phyloP scores from a whole-genome alignment of 1,140 invertebrate species.

The Catajapyx aquilonaris region DNA sequence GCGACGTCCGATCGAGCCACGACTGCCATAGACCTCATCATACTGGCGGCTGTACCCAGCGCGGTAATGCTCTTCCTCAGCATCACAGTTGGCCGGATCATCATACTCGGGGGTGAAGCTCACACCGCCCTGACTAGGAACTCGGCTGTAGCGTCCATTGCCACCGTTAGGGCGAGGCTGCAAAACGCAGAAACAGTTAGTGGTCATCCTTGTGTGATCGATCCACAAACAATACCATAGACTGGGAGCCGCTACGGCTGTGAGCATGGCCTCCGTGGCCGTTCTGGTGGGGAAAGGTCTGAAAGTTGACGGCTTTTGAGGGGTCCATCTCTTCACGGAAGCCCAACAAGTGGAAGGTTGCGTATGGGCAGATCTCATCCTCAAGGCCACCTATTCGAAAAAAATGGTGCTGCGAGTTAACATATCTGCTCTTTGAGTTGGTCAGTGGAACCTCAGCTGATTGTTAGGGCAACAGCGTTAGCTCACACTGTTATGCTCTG shows the following conservation, averaged over 20 bases:
- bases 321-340: slow-evolving; percentile 90
- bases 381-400: slow-evolving; percentile 59
- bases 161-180: slow-evolving; percentile 38
- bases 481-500: too few relatives aligned
- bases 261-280: slow-evolving; percentile 40
- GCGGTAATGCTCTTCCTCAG: slow-evolving; percentile 72
- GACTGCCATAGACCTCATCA: slow-evolving; percentile 65
- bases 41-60: slow-evolving; percentile 59
- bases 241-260: slow-evolving; percentile 63
- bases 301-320: slow-evolving; percentile 62
- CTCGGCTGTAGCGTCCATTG: slow-evolving; percentile 48
- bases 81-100: slow-evolving; percentile 72
- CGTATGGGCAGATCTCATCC: slow-evolving; percentile 84
- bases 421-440: too few relatives aligned
- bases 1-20: slow-evolving; percentile 47
- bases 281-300: slow-evolving; percentile 67
- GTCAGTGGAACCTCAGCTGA: too few relatives aligned
- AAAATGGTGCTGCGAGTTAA: too few relatives aligned
- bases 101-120: slow-evolving; percentile 46
- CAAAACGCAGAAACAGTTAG: slow-evolving; percentile 6
- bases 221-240: slow-evolving; percentile 44
- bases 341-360: slow-evolving; percentile 77
- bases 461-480: too few relatives aligned
- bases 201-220: background rate
- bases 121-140: slow-evolving; percentile 18